Evolutionary conservation across 1,140 invertebrate species (phyloP).

Genomic region (Cylas formicarius): DNA sequence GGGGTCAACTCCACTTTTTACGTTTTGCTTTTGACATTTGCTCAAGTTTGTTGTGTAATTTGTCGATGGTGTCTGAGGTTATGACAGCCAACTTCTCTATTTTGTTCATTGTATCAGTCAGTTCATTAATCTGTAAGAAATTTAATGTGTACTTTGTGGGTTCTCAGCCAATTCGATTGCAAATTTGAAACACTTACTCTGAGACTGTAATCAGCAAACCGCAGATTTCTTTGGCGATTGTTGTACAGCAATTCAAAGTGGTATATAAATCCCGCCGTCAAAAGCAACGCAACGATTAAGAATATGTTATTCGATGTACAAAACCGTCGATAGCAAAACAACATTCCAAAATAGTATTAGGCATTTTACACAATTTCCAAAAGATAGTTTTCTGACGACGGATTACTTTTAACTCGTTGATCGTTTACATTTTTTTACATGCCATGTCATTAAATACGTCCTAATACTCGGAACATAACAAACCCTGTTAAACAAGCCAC

Average conservation of each 20-base stretch:
- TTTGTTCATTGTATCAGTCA: slow-evolving; percentile 43
- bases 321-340: slow-evolving; percentile 16
- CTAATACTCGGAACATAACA: too few relatives aligned
- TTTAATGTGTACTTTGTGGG: not conserved
- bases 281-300: slow-evolving; percentile 27
- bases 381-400: too few relatives aligned
- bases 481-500: too few relatives aligned
- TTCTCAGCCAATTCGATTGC: slow-evolving; percentile 4
- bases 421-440: too few relatives aligned
- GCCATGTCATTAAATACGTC: too few relatives aligned
- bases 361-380: too few relatives aligned
- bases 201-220: slow-evolving; percentile 37
- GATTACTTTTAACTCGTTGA: too few relatives aligned
- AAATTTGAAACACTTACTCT: slow-evolving; percentile 40
- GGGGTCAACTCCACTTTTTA: too few relatives aligned
- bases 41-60: slow-evolving; percentile 14
- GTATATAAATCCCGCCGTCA: slow-evolving; percentile 30
- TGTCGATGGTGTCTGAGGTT: slow-evolving; percentile 28
- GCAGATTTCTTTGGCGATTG: slow-evolving; percentile 30
- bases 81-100: slow-evolving; percentile 45
- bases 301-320: slow-evolving; percentile 31
- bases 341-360: slow-evolving; percentile 19
- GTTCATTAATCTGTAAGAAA: slow-evolving; percentile 45
- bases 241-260: slow-evolving; percentile 31
- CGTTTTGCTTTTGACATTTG: too few relatives aligned